Conservation (phyloP, 2,888 invertebrate genomes). For the Pristionchus arcanus region DNA sequence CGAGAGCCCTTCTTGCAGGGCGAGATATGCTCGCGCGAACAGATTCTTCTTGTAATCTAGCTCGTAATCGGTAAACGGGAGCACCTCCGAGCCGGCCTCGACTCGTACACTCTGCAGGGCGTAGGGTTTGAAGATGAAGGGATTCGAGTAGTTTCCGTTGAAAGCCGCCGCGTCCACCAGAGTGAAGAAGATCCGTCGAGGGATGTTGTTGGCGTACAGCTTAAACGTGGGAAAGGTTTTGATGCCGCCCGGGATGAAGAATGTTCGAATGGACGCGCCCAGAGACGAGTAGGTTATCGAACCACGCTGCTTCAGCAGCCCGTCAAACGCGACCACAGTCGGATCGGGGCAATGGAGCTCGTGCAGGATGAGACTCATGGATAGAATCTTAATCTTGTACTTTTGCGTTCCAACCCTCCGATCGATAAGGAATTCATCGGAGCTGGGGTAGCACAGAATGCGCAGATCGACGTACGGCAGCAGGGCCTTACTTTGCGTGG, state of each 20-base stretch:
- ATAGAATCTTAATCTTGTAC: neutral
- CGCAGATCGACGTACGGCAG: neutral
- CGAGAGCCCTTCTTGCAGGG: no score
- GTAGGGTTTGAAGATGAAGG: neutral
- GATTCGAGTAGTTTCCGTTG: neutral
- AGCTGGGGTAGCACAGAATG: neutral
- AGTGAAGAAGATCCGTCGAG: neutral
- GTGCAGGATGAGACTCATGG: neutral
- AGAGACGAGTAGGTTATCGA: neutral
- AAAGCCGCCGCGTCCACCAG: neutral
- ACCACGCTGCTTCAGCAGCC: neutral
- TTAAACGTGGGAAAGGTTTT: neutral
- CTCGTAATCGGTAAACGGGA: no score
- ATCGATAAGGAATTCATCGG: neutral
- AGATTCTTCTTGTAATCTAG: no score
- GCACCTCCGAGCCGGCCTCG: no score
- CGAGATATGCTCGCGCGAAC: no score
- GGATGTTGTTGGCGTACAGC: neutral
- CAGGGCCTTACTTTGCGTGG: neutral
- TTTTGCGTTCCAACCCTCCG: neutral
- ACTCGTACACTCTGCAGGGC: no score
- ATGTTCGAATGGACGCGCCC: neutral
- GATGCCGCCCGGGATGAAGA: neutral
- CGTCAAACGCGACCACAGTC: neutral
- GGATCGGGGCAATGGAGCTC: neutral